phyloP scores from a whole-genome alignment of 2,888 invertebrate species.

The Ormyrus nitidulus region DNA sequence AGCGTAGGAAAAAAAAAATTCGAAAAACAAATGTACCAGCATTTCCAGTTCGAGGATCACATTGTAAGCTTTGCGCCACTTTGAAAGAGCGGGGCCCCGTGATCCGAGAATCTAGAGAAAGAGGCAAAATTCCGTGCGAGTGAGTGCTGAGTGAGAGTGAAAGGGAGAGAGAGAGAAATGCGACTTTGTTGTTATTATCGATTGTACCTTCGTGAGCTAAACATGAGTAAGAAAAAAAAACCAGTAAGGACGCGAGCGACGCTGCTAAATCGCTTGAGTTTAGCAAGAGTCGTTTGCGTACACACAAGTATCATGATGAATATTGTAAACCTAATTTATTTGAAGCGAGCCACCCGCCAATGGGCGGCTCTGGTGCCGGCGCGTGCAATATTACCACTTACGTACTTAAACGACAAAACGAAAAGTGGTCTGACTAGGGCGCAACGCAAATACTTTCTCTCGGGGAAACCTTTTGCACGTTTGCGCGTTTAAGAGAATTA shows the following conservation, averaged over 20 bases:
- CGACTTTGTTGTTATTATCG: conserved; percentile 32
- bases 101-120: background rate
- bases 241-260: conserved; percentile 27
- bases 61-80: background rate
- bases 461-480: conserved; percentile 37
- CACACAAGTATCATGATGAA: conserved; percentile 2
- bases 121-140: conserved; percentile 33
- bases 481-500: conserved; percentile 27
- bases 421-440: conserved; percentile 44
- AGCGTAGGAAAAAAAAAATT: background rate
- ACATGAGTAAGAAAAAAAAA: background rate
- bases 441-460: conserved; percentile 36
- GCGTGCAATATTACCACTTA: conserved; percentile 72
- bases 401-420: conserved; percentile 22
- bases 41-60: too few relatives aligned
- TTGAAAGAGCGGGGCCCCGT: conserved; percentile 6
- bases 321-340: conserved; percentile 47
- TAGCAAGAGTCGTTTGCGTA: conserved; percentile 25
- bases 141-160: background rate
- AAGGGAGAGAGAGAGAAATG: background rate
- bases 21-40: background rate
- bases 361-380: conserved; percentile 70
- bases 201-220: conserved; percentile 28
- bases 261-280: conserved; percentile 42
- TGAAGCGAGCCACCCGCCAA: conserved; percentile 30